Conservation (phyloP, 23 tunicate genomes). For the Trididemnum miniatum region DNA sequence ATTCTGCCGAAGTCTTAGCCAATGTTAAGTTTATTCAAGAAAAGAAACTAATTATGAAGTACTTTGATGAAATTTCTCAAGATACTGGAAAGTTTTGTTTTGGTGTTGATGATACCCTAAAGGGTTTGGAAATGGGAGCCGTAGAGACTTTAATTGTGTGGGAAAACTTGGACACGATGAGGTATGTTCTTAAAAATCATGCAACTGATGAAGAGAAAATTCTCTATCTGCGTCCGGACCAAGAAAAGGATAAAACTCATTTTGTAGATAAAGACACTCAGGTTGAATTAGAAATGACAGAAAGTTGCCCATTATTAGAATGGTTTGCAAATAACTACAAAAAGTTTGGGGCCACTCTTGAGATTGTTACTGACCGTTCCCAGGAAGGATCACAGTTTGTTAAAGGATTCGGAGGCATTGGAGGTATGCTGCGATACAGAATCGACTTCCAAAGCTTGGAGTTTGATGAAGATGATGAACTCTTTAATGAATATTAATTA, state of each 20-base stretch:
- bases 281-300: conserved; percentile 90
- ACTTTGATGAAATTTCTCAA: conserved; percentile 97
- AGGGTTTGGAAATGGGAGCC: conserved; percentile 96
- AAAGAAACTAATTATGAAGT: conserved; percentile 88
- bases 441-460: conserved; percentile 92
- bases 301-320: conserved; percentile 77
- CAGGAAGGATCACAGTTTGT: conserved; percentile 99
- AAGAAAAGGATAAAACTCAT: conserved; percentile 96
- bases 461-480: conserved; percentile 85
- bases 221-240: conserved; percentile 81
- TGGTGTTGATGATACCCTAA: conserved; percentile 93
- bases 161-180: conserved; percentile 96
- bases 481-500: conserved; percentile 82
- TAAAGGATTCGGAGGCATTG: conserved; percentile 99
- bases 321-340: conserved; percentile 99
- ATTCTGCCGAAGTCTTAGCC: conserved; percentile 88
- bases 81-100: conserved; percentile 99
- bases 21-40: conserved; percentile 99
- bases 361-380: conserved; percentile 96
- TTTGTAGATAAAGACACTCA: conserved; percentile 93
- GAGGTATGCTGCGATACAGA: conserved; percentile 94
- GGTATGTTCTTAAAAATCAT: conserved; percentile 91
- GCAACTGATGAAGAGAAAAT: conserved; percentile 85
- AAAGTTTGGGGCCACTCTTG: conserved; percentile 90
- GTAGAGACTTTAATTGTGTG: conserved; percentile 94